Conservation (phyloP, 2,113 vertebrate species). For the Cheirogaleus medius region DNA sequence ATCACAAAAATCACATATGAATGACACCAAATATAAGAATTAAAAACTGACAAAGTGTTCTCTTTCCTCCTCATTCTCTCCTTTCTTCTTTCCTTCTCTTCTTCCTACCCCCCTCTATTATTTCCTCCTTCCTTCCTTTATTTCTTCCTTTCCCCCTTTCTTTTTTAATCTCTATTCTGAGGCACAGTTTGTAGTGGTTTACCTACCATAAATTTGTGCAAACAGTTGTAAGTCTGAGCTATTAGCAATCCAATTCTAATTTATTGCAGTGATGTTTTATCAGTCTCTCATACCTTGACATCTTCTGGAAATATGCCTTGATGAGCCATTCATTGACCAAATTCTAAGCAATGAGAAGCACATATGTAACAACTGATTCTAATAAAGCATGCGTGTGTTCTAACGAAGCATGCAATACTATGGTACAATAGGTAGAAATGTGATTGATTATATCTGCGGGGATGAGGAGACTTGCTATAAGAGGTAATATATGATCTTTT, state of each 20-base stretch:
- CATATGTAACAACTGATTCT: neutral
- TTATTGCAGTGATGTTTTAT: neutral
- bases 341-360: neutral
- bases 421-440: neutral
- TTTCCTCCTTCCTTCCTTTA: neutral
- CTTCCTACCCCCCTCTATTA: neutral
- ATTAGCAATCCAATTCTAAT: neutral
- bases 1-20: constrained; percentile 12
- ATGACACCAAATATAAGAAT: neutral
- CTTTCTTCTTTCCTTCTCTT: neutral
- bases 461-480: neutral
- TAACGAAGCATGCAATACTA: neutral
- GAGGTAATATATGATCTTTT: neutral
- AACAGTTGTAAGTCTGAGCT: neutral
- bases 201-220: neutral
- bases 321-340: neutral
- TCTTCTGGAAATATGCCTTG: neutral
- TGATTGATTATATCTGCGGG: neutral
- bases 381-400: neutral
- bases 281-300: neutral
- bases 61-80: neutral
- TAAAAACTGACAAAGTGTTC: neutral
- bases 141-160: neutral
- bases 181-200: neutral
- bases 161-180: neutral